Conservation (phyloP, 30 jellyfish, hydroid and myxozoan genomes). For the Aurelia sp. region DNA sequence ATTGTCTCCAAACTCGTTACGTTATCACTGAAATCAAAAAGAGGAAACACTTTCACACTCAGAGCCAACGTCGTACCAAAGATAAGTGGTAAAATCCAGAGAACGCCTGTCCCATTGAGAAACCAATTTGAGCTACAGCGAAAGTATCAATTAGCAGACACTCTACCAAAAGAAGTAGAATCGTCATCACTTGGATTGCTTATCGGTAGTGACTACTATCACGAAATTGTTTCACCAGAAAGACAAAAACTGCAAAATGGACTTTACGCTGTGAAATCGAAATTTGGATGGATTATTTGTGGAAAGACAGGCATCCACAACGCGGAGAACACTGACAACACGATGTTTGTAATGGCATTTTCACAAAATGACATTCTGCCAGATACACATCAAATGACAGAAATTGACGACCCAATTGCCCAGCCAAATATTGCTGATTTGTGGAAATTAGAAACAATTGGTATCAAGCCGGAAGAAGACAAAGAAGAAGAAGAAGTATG, state of each 20-base stretch:
- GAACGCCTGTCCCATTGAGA: conserved; percentile 15
- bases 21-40: conserved; percentile 6
- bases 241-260: background rate
- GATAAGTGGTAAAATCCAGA: conserved; percentile 27
- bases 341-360: conserved; percentile 4
- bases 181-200: conserved; percentile 39
- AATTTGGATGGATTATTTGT: conserved; percentile 34
- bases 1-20: background rate
- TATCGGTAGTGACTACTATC: conserved; percentile 40
- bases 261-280: conserved; percentile 7
- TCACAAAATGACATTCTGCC: conserved; percentile 8
- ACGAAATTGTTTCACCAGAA: conserved; percentile 19
- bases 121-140: background rate
- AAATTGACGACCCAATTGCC: background rate
- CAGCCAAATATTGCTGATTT: background rate
- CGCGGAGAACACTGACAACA: background rate
- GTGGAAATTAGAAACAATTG: too few relatives aligned
- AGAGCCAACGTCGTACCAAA: conserved; percentile 25
- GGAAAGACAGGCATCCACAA: conserved; percentile 11
- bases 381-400: background rate
- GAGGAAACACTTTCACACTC: conserved; percentile 13
- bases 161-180: conserved; percentile 21
- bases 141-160: conserved; percentile 26
- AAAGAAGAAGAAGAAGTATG: conserved; percentile 6
- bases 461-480: too few relatives aligned